Evolutionary conservation across 2,797 vertebrate genomes (phyloP), one percentile per base, ranked within the genome.

Genomic region (Takifugu rubripes): DNA sequence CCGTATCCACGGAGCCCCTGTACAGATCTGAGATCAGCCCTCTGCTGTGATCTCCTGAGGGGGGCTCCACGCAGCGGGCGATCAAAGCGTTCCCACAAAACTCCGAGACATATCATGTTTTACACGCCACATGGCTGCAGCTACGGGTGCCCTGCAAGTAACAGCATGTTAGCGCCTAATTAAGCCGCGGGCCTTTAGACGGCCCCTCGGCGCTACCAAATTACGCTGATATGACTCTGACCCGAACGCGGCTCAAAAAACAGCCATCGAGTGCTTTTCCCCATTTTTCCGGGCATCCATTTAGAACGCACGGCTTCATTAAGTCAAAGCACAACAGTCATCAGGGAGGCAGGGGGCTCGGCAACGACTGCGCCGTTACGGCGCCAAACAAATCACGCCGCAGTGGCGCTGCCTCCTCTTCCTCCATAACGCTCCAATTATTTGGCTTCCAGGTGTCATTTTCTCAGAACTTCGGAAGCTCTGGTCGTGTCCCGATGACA

Each of bases 41-140:
- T 7, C 44, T 51, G 33, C 69, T 77, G 56, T 78, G 77, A 78
- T 78, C 71, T 80, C 72, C 58, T 47, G 58, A 21, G 21, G 36
- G 64, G 63, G 57, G 68, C 31, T 57, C 26, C 47, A 48, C 62
- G 36, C 72, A 12, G 15, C 3, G 1, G 57, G 66, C 47, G 75
- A 83, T 81, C 74, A 76, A 67, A 76, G 58, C 68, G 56, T 56
- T 61, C 67, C 59, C 64, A 15, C 68, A 62, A 67, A 76, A 68
- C 69, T 66, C 56, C 3, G 50, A 52, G 54, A 61, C 54, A 44
- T 25, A 56, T 64, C 59, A 61, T 66, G 69, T 62, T 25, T 63
- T 54, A 47, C 69, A 60, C 61, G 42, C 45, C 59, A 54, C 36
- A 64, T 45, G 61, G 68, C 57, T 63, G 46, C 36, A 14, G 31